These are phyloP conservation scores for Diorhabda elongata DNA, from an alignment of 1,140 invertebrate genomes.

Conservation along the genomic window DNA sequence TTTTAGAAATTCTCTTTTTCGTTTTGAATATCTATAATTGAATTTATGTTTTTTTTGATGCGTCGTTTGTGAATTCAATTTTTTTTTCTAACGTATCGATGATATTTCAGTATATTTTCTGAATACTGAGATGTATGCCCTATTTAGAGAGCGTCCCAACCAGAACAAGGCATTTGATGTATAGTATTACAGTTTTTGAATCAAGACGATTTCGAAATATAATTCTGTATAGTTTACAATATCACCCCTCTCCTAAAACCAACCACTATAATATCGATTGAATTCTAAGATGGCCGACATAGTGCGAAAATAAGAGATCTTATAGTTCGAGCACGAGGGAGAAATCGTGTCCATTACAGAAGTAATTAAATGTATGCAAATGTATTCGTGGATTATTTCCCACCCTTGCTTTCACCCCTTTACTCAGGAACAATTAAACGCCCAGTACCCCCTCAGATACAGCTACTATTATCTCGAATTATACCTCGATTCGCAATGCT, in stretches of 20 bases:
- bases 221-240: neutral
- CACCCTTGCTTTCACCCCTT: constrained; percentile 20
- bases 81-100: no score
- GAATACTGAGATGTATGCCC: no score
- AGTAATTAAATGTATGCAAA: constrained; percentile 41
- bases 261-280: constrained; percentile 25
- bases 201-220: no score
- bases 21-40: no score
- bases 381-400: constrained; percentile 34
- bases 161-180: no score
- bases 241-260: neutral
- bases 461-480: constrained; percentile 14
- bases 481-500: neutral
- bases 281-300: constrained; percentile 34
- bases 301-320: constrained; percentile 27
- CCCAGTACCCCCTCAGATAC: constrained; percentile 12
- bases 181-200: no score
- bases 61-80: no score
- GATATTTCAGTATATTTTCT: no score
- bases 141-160: no score
- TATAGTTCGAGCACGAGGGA: constrained; percentile 20
- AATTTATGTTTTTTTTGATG: no score
- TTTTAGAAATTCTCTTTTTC: no score
- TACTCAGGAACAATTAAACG: constrained; percentile 22
- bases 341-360: constrained; percentile 25